Percentiles rank a stretch among this genome's conserved stretches.
Conservation (phyloP, 2,113 vertebrate genomes). For the Myotis yumanensis region DNA sequence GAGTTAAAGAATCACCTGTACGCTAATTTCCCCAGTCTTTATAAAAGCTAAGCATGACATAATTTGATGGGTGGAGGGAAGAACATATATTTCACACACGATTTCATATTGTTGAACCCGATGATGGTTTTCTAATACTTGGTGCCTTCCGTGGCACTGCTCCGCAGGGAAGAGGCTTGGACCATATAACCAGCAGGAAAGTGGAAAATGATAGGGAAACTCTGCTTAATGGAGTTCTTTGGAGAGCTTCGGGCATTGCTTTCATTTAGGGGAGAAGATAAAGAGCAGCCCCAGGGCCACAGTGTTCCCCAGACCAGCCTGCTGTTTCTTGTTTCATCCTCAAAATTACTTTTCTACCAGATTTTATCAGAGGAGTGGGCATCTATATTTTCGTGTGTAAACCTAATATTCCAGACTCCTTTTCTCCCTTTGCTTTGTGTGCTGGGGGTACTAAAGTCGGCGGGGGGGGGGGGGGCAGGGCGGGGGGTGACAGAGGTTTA, state of each 20-base stretch:
- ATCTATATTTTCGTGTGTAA: not conserved
- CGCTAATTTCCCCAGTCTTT: not conserved
- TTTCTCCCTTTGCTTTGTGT: not conserved
- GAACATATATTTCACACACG: not conserved
- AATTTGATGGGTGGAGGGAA: not conserved
- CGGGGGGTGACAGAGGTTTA: not conserved
- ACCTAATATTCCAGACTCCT: not conserved
- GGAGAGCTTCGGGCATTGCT: not conserved
- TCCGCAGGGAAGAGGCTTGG: not conserved
- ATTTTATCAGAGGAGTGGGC: not conserved
- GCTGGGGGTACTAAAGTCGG: not conserved
- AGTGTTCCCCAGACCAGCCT: not conserved
- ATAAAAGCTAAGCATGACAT: not conserved
- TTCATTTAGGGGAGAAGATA: slow-evolving; percentile 48
- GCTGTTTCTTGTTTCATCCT: slow-evolving; percentile 17
- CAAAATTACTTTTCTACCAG: slow-evolving; percentile 24
- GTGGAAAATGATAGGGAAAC: not conserved
- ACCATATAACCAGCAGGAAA: not conserved
- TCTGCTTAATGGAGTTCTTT: not conserved
- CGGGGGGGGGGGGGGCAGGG: not conserved
- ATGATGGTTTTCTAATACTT: not conserved
- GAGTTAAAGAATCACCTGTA: slow-evolving; percentile 2
- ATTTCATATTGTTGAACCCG: not conserved
- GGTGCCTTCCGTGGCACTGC: not conserved
- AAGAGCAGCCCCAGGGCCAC: not conserved